Conservation (phyloP, 2,888 invertebrate species). For the Mesodorylaimus sp. region DNA sequence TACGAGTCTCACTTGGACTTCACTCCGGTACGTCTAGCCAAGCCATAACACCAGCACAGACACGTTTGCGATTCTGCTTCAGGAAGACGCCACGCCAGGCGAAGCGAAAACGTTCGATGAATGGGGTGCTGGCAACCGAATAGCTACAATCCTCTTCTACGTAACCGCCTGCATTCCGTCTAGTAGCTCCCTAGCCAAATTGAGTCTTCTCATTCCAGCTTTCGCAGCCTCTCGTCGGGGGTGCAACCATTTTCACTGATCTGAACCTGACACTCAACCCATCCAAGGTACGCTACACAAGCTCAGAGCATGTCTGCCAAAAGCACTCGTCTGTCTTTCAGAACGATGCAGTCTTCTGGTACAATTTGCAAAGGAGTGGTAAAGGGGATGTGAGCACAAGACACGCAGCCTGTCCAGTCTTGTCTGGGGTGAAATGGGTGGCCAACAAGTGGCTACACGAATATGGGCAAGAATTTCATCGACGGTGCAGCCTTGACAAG, state of each 20-base stretch:
- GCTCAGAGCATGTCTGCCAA: not conserved
- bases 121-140: slow-evolving; percentile 68
- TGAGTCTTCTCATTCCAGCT: slow-evolving; percentile 46
- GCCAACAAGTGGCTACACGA: slow-evolving; percentile 1
- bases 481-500: not conserved
- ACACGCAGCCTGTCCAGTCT: slow-evolving; percentile 15
- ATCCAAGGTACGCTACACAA: slow-evolving; percentile 1
- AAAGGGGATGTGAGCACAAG: slow-evolving; percentile 11
- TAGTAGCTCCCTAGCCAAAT: slow-evolving; percentile 35
- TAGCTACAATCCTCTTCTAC: slow-evolving; percentile 81
- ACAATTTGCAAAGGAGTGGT: slow-evolving; percentile 12
- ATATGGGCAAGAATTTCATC: not conserved
- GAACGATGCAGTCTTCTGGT: slow-evolving; percentile 14
- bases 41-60: no score
- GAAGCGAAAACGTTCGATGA: no score
- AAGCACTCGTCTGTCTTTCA: not conserved
- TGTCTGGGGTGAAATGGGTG: slow-evolving; percentile 14
- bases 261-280: slow-evolving; percentile 39
- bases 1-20: slow-evolving; percentile 84
- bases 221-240: slow-evolving; percentile 89
- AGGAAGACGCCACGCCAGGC: no score
- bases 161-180: slow-evolving; percentile 43
- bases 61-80: no score
- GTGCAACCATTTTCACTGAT: slow-evolving; percentile 86
- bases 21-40: slow-evolving; percentile 33